Percentiles rank a stretch among this genome's conserved stretches.
Conservation (phyloP, 2,113 vertebrate genomes). For the Petroica traversi region DNA sequence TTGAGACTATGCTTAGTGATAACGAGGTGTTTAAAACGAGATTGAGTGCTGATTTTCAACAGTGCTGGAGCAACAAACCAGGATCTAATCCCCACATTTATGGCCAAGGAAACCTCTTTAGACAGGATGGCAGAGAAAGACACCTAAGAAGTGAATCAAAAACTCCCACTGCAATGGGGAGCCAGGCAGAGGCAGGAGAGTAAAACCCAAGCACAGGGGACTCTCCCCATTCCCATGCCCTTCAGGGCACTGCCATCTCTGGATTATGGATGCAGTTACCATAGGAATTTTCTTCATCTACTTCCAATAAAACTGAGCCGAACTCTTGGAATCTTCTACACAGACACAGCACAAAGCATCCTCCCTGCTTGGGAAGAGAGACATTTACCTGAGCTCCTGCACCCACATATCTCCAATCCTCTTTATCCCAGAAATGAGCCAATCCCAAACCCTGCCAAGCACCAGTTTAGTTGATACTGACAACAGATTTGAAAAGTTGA, state of each 20-base stretch:
- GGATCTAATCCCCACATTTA: not conserved
- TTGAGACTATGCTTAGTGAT: not conserved
- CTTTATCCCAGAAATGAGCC: not conserved
- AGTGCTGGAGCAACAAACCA: not conserved
- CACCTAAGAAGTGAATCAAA: not conserved
- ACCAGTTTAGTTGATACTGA: not conserved
- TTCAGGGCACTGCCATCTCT: not conserved
- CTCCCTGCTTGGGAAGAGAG: not conserved
- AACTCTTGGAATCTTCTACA: fast-evolving
- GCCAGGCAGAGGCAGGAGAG: not conserved
- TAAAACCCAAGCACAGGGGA: not conserved
- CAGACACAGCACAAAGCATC: not conserved
- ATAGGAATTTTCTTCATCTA: not conserved
- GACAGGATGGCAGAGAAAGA: not conserved
- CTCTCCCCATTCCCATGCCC: not conserved
- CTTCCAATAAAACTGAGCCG: not conserved
- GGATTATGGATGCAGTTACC: not conserved
- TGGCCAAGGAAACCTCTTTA: not conserved
- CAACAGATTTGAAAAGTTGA: not conserved
- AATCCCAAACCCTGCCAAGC: not conserved
- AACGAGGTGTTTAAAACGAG: not conserved
- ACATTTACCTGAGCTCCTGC: not conserved
- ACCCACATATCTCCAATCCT: not conserved
- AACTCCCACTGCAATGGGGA: fast-evolving
- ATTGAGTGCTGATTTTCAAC: not conserved